phyloP scores from a whole-genome alignment of 2,113 vertebrate genomes.

The Taurulus bubalis region DNA sequence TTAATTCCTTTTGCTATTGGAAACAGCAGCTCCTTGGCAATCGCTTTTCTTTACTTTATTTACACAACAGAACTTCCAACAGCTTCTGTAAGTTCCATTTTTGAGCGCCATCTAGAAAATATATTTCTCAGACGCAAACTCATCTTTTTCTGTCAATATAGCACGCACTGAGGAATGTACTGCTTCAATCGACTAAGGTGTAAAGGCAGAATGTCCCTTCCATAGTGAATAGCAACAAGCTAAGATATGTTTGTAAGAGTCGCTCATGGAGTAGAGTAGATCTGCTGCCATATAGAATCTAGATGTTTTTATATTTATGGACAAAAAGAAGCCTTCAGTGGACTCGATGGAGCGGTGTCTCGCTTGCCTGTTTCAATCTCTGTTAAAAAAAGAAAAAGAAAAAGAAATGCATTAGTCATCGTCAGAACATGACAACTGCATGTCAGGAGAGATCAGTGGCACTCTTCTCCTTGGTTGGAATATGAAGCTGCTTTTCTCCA shows the following conservation, averaged over 20 bases:
- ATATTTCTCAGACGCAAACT: background rate
- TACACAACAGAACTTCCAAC: too few relatives aligned
- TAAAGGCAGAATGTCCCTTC: background rate
- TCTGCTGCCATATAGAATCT: background rate
- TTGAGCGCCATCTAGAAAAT: background rate
- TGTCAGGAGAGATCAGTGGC: background rate
- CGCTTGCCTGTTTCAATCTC: background rate
- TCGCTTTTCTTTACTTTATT: too few relatives aligned
- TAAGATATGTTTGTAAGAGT: background rate
- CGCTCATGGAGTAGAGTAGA: background rate
- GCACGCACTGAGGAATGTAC: background rate
- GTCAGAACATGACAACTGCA: background rate
- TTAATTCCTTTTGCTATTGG: too few relatives aligned
- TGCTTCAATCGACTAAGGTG: background rate
- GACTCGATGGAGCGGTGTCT: background rate
- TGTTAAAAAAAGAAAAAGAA: background rate
- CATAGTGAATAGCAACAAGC: background rate
- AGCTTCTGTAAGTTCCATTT: background rate
- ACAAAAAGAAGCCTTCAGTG: background rate
- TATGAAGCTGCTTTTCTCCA: constrained; percentile 11
- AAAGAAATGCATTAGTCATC: background rate
- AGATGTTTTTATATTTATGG: background rate
- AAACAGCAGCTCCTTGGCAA: too few relatives aligned
- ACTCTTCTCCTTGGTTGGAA: background rate
- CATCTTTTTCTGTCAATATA: too few relatives aligned